These are phyloP conservation scores for Platichthys stellatus DNA, from an alignment of 2,113 vertebrate genomes.

Conservation along the genomic window DNA sequence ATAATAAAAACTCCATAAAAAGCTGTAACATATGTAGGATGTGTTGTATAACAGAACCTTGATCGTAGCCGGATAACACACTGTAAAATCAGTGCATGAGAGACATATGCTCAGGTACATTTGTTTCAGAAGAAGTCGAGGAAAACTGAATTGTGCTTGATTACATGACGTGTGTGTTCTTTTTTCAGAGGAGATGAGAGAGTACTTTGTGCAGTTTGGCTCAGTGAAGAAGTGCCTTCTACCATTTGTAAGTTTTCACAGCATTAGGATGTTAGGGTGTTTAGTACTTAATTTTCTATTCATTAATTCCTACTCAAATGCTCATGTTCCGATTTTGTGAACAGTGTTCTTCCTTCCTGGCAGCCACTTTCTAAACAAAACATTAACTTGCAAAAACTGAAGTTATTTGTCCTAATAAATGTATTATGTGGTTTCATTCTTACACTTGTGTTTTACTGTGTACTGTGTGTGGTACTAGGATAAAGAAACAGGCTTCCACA, in stretches of 20 bases:
- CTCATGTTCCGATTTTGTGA: too few relatives aligned
- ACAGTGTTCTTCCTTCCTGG: too few relatives aligned
- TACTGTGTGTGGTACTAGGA: conserved; percentile 76
- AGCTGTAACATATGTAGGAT: too few relatives aligned
- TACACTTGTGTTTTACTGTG: background rate
- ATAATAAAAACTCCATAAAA: too few relatives aligned
- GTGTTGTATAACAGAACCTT: too few relatives aligned
- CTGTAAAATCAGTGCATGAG: background rate
- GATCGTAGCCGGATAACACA: too few relatives aligned
- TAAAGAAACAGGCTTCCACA: conserved; percentile 91
- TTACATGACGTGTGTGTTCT: background rate
- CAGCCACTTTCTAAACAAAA: too few relatives aligned
- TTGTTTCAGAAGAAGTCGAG: background rate
- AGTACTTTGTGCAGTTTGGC: conserved; percentile 92
- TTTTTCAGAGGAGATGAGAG: conserved; percentile 86
- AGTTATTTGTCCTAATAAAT: too few relatives aligned
- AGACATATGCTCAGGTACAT: background rate
- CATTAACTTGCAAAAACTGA: too few relatives aligned
- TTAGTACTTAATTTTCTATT: background rate
- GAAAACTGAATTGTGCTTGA: background rate
- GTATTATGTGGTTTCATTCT: background rate
- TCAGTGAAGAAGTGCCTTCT: conserved; percentile 83
- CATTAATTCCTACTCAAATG: too few relatives aligned
- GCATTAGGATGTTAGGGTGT: background rate
- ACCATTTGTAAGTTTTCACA: conserved; percentile 89